Evolutionary conservation across 2,113 vertebrate genomes (phyloP).

Genomic region (Menura novaehollandiae): DNA sequence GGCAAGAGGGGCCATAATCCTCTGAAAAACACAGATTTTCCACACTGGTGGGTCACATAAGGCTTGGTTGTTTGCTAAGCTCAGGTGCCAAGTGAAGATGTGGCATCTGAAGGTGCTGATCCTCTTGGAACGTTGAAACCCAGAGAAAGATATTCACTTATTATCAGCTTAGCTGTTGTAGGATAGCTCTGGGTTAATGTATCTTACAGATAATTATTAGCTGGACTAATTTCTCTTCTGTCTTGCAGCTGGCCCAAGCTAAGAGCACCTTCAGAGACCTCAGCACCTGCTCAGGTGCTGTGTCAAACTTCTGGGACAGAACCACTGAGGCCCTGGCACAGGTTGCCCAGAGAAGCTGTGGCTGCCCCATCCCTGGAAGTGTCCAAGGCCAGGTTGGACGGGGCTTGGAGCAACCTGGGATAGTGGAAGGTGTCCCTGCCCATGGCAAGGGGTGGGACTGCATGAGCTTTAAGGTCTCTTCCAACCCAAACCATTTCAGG

Average conservation of each 20-base stretch:
- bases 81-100: background rate
- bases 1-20: background rate
- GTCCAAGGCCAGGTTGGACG: fast-evolving
- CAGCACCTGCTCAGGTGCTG: background rate
- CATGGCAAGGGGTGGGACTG: fast-evolving
- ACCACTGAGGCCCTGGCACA: fast-evolving
- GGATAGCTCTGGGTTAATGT: background rate
- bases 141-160: background rate
- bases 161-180: background rate
- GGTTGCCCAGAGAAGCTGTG: background rate
- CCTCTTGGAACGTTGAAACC: background rate
- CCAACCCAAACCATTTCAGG: background rate
- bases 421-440: fast-evolving
- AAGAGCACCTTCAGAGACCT: background rate
- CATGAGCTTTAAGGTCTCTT: background rate
- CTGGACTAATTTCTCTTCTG: background rate
- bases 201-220: background rate
- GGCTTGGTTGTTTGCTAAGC: background rate
- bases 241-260: background rate
- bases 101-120: background rate
- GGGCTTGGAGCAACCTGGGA: background rate
- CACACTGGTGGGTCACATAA: background rate
- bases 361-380: background rate
- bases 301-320: background rate
- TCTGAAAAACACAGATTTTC: background rate